A percentile compares a stretch with the other conserved stretches of the same genome.
phyloP scores from a whole-genome alignment of 2,113 vertebrate species.

The Pyrgilauda ruficollis region DNA sequence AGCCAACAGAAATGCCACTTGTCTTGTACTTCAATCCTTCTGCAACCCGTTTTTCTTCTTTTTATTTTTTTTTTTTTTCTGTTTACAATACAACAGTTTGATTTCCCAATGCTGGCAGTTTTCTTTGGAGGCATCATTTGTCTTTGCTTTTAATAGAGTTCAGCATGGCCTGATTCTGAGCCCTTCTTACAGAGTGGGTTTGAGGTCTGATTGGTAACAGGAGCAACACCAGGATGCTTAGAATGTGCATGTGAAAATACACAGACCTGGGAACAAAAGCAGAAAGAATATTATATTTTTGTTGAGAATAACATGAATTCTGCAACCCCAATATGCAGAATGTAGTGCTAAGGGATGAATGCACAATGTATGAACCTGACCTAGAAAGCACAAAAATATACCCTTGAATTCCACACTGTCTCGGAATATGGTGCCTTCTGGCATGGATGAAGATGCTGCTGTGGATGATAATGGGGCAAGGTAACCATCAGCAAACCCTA shows the following conservation, averaged over 20 bases:
- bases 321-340: not conserved
- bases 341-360: not conserved
- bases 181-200: not conserved
- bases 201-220: conserved; percentile 72
- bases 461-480: not conserved
- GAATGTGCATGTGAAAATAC: conserved; percentile 90
- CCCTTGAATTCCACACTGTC: not conserved
- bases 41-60: not conserved
- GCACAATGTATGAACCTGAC: not conserved
- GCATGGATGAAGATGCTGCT: not conserved
- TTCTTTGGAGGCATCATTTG: conserved; percentile 54
- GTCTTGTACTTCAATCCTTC: not conserved
- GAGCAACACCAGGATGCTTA: conserved; percentile 84
- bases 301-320: not conserved
- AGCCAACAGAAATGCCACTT: not conserved
- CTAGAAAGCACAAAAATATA: not conserved
- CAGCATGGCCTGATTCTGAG: not conserved
- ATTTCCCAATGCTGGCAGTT: not conserved
- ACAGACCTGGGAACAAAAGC: conserved; percentile 82
- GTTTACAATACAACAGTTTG: not conserved
- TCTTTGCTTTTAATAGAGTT: conserved; percentile 67
- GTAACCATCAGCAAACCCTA: not conserved
- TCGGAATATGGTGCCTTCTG: not conserved
- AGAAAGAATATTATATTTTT: not conserved
- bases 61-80: not conserved